phyloP scores from a whole-genome alignment of 2,888 invertebrate species.

The Furcula furcula region DNA sequence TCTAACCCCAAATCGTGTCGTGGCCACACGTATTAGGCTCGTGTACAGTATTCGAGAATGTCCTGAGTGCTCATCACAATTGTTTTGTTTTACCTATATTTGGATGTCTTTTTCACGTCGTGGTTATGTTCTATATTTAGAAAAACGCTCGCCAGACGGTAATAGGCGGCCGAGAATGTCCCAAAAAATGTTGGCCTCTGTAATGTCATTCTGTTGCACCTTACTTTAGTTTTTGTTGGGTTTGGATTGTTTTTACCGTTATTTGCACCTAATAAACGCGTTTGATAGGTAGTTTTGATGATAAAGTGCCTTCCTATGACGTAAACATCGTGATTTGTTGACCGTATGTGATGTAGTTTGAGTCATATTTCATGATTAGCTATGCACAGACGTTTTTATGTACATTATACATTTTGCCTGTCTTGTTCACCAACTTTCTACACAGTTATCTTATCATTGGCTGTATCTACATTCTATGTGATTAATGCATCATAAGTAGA shows the following conservation, averaged over 20 bases:
- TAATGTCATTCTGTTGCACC: slow-evolving; percentile 41
- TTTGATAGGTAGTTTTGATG: slow-evolving; percentile 15
- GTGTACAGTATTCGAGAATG: slow-evolving; percentile 73
- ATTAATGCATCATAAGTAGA: slow-evolving; percentile 26
- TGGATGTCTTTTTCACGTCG: slow-evolving; percentile 73
- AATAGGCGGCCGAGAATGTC: slow-evolving; percentile 57
- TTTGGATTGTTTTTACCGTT: slow-evolving; percentile 27
- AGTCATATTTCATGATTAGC: slow-evolving; percentile 39
- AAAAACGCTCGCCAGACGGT: slow-evolving; percentile 65
- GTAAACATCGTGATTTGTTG: slow-evolving; percentile 33
- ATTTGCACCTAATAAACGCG: slow-evolving; percentile 21
- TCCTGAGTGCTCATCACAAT: slow-evolving; percentile 65
- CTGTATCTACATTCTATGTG: slow-evolving; percentile 26
- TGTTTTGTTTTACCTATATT: slow-evolving; percentile 77
- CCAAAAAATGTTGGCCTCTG: slow-evolving; percentile 44
- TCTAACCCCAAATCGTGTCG: slow-evolving; percentile 80
- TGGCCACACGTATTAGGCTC: slow-evolving; percentile 78
- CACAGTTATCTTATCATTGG: slow-evolving; percentile 37
- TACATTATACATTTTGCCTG: slow-evolving; percentile 20
- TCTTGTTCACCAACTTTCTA: slow-evolving; percentile 32
- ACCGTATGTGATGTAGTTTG: slow-evolving; percentile 34
- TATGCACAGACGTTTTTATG: slow-evolving; percentile 23
- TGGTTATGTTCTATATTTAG: slow-evolving; percentile 79
- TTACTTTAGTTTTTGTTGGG: slow-evolving; percentile 31
- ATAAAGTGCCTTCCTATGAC: slow-evolving; percentile 32